These are phyloP conservation scores for Ciconia maguari DNA, from an alignment of 2,113 vertebrate species.

Conservation along the genomic window DNA sequence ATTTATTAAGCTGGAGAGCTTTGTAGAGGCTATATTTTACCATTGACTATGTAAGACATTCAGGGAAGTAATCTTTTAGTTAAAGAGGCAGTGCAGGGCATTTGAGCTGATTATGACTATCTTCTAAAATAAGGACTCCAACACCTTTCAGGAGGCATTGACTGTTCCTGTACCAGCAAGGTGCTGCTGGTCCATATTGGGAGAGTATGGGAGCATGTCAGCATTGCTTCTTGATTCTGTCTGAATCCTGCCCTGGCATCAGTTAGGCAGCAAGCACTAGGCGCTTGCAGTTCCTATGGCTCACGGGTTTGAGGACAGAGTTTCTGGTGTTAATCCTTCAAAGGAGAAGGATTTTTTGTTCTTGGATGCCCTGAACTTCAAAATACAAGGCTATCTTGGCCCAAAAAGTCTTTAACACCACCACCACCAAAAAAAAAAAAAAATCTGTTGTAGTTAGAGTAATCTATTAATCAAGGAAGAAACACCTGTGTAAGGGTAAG, in stretches of 20 bases:
- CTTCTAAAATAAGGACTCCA: neutral
- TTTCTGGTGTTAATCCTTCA: neutral
- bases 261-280: neutral
- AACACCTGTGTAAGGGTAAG: neutral
- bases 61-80: neutral
- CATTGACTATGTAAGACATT: neutral
- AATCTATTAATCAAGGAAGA: neutral
- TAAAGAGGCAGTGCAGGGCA: neutral
- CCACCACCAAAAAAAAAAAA: neutral
- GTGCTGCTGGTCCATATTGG: neutral
- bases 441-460: neutral
- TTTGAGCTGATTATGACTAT: neutral
- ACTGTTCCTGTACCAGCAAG: neutral
- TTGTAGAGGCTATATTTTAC: neutral
- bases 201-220: neutral
- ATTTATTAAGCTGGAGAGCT: neutral
- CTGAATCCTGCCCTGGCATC: neutral
- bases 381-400: neutral
- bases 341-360: neutral
- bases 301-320: neutral
- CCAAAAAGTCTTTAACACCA: neutral
- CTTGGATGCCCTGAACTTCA: neutral
- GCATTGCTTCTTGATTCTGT: neutral
- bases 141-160: neutral
- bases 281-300: neutral